Evolutionary conservation across 2,888 invertebrate species (phyloP).

Genomic region (Metacarcinus magister): DNA sequence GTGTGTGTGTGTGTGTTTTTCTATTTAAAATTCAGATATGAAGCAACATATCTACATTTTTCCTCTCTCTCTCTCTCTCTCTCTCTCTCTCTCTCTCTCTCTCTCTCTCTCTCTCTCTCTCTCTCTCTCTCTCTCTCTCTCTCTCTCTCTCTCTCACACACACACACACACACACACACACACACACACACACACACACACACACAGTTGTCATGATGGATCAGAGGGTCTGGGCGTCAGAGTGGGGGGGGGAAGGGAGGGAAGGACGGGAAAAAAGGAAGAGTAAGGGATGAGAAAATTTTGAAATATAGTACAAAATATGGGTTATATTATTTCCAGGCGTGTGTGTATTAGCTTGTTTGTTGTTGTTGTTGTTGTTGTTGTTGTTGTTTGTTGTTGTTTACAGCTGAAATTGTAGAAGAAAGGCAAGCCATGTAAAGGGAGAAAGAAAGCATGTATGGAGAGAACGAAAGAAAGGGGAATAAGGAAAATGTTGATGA

Average conservation of each 20-base stretch:
- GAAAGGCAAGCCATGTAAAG: not conserved
- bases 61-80: not conserved
- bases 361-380: too few species aligned
- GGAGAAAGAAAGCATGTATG: not conserved
- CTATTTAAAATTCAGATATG: not conserved
- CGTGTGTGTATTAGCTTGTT: too few species aligned
- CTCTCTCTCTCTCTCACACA: not conserved
- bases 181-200: not conserved
- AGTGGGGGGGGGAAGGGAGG: not conserved
- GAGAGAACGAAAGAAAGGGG: not conserved
- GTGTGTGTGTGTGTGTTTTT: not conserved
- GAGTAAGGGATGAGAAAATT: not conserved
- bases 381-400: too few species aligned
- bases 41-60: not conserved
- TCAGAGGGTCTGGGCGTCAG: not conserved
- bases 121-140: not conserved
- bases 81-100: not conserved
- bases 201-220: not conserved
- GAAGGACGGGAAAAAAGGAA: not conserved
- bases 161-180: not conserved
- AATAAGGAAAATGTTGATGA: not conserved
- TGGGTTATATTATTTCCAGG: too few species aligned
- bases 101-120: not conserved
- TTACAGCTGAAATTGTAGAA: not conserved
- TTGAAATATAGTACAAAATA: too few species aligned